Conservation (phyloP, 2,888 invertebrate species). For the Beris morrisii region DNA sequence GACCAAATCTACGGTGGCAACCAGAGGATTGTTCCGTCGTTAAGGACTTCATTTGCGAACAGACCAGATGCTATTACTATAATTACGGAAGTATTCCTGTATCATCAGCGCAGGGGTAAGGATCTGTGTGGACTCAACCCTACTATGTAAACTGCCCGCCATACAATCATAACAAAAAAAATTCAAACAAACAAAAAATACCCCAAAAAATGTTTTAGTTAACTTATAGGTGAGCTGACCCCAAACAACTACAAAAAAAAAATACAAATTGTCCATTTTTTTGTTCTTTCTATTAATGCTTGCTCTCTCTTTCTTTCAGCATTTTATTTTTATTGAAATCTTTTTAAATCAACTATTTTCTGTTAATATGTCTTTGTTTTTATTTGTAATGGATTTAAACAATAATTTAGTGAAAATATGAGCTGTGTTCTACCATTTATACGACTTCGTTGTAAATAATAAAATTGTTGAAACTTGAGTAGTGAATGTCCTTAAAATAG, state of each 20-base stretch:
- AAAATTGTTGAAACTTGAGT: too few species aligned
- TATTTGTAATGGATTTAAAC: too few species aligned
- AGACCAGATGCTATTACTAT: conserved; percentile 87
- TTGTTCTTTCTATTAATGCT: not conserved
- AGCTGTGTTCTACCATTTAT: too few species aligned
- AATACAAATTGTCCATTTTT: conserved; percentile 16
- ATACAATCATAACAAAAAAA: conserved; percentile 41
- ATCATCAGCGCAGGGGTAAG: conserved; percentile 90
- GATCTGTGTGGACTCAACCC: conserved; percentile 42
- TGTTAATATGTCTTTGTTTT: not conserved
- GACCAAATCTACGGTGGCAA: conserved; percentile 79
- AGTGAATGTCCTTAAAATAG: too few species aligned
- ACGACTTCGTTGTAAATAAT: too few species aligned
- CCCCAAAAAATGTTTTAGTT: conserved; percentile 31
- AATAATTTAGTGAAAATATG: too few species aligned
- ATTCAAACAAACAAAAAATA: conserved; percentile 38
- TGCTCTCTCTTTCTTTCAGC: not conserved
- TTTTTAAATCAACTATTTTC: not conserved
- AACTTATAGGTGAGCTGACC: conserved; percentile 28
- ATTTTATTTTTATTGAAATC: not conserved
- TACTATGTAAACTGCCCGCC: conserved; percentile 38
- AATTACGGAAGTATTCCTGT: conserved; percentile 89
- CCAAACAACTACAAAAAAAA: conserved; percentile 25
- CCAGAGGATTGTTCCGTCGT: conserved; percentile 79
- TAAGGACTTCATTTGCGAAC: conserved; percentile 88